Evolutionary conservation across 2,888 invertebrate species (phyloP), one percentile per base, ranked within the genome.

Genomic region (Eupithecia pulchellata): DNA sequence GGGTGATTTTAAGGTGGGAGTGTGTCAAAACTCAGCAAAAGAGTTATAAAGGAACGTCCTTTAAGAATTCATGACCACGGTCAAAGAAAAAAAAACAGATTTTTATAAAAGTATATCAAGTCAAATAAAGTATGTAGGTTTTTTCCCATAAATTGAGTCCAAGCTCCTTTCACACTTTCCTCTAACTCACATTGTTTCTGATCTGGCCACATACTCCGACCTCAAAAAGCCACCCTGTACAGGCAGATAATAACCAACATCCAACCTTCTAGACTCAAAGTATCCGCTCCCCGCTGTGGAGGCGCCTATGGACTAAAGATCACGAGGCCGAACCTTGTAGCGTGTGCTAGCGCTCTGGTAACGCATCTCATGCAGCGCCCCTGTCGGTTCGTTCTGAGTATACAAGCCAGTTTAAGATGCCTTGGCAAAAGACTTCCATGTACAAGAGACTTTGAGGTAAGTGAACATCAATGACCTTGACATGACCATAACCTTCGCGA

Each of bases 301-400:
- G 97, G 97, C 9, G 96, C 91, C 0, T 97, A 96, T 81, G 97
- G 97, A 0, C 86, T 90, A 0, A 97, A 97, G 87, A 96, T 97
- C 65, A 94, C 95, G 0, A 95, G 97, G 8, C 87, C 95, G 8
- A 87, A 91, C 17, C 90, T 95, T 11, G 84, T 96, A 0, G 95
- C 96, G 0, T 94, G 95, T 32, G 96, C 96, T 0, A 96, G 97
- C 71, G 96, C 97, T 0, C 82, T 98, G 14, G 97, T 96, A 0
- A 96, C 97, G 0, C 86, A 95, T 75, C 94, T 95, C 60, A 86
- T 96, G 61, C 92, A 94, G 77, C 93, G 95, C 64, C 97, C 98
- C 0, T 96, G 97, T 0, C 95, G 97, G 29, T 95, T 98, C 70
- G 95, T 96, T 1, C 88, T 97, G 89, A 94, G 96, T 29, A 91